Conservation (phyloP, 2,797 vertebrate genomes). For the Falco berigora region DNA sequence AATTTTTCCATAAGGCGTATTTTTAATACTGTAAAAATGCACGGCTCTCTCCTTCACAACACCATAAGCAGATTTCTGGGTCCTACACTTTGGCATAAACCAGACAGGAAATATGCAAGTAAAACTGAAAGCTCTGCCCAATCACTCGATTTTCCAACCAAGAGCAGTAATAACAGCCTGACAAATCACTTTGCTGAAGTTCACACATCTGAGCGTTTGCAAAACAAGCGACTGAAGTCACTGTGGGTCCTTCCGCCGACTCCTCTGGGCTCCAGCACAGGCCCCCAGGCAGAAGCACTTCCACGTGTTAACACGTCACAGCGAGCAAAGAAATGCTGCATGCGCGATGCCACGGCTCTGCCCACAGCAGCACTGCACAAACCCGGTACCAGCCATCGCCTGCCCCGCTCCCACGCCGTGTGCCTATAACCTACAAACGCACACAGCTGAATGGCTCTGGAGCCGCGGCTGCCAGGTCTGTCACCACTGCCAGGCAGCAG, state of each 20-base stretch:
- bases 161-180: neutral
- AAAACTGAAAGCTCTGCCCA: neutral
- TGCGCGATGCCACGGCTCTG: rapidly evolving
- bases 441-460: neutral
- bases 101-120: neutral
- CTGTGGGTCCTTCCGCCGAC: rapidly evolving
- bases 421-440: neutral
- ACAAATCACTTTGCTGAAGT: neutral
- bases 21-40: neutral
- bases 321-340: neutral
- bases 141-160: neutral
- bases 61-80: neutral
- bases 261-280: neutral
- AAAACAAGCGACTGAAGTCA: neutral
- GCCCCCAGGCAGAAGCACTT: neutral
- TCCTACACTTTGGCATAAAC: neutral
- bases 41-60: neutral
- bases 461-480: neutral
- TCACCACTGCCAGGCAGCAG: neutral
- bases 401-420: neutral
- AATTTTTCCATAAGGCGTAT: rapidly evolving
- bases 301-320: rapidly evolving
- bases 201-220: rapidly evolving
- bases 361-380: neutral
- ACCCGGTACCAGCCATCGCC: neutral